phyloP scores from a whole-genome alignment of 1,140 invertebrate species.

The Daktulosphaira vitifoliae region DNA sequence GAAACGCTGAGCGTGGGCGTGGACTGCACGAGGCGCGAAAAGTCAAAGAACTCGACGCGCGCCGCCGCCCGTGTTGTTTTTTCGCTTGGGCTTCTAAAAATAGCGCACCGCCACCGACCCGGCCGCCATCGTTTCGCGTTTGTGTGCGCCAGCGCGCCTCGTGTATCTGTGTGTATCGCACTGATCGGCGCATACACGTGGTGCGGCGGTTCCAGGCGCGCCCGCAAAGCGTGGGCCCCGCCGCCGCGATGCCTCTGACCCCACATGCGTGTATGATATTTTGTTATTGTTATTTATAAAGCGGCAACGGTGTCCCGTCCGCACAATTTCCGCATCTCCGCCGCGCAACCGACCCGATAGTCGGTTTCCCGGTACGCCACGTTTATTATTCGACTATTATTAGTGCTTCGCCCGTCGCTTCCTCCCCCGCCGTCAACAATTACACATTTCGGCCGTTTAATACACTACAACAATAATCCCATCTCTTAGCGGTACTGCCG shows the following conservation, averaged over 20 bases:
- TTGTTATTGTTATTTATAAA: conserved; percentile 32
- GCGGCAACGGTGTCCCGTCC: not conserved
- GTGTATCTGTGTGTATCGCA: too few species aligned
- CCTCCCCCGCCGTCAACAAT: too few species aligned
- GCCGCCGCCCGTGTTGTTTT: conserved; percentile 14
- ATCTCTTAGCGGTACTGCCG: too few species aligned
- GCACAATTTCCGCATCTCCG: not conserved
- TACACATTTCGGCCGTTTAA: too few species aligned
- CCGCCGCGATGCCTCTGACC: conserved; percentile 5
- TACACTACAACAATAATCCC: too few species aligned
- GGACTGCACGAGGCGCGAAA: conserved; percentile 29
- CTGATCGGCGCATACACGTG: too few species aligned
- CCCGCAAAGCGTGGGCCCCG: conserved; percentile 3
- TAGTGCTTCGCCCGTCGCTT: too few species aligned
- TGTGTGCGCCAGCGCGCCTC: not conserved
- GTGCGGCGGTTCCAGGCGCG: conserved; percentile 6
- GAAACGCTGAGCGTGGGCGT: conserved; percentile 23
- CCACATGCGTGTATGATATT: conserved; percentile 1
- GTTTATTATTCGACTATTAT: too few species aligned
- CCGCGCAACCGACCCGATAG: not conserved
- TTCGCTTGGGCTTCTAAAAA: conserved; percentile 29
- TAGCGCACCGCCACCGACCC: conserved; percentile 1
- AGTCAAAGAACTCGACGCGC: conserved; percentile 24
- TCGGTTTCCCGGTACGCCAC: too few species aligned
- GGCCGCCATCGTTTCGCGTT: conserved; percentile 25